Evolutionary conservation across 2,113 vertebrate genomes (phyloP).

Genomic region (Chiloscyllium plagiosum): DNA sequence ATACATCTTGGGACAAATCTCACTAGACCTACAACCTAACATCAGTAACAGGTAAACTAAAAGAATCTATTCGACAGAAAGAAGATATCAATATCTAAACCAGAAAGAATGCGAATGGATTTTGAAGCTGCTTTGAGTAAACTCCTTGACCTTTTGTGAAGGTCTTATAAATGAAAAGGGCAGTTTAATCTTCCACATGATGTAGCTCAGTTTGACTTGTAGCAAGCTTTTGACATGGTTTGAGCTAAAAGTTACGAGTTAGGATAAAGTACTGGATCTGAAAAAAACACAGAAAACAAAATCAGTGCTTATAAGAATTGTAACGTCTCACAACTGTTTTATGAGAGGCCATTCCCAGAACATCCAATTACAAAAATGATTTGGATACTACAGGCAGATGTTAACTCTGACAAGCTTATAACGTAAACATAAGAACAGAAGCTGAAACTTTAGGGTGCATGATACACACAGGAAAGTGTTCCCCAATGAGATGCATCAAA

Average conservation of each 20-base stretch:
- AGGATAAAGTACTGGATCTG: not conserved
- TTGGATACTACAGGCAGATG: not conserved
- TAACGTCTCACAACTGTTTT: not conserved
- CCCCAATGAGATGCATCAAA: not conserved
- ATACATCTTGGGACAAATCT: not conserved
- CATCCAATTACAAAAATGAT: not conserved
- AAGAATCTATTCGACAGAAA: not conserved
- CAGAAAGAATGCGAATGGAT: not conserved
- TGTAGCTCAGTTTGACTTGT: not conserved
- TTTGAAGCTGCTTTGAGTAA: not conserved
- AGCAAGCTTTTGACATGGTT: not conserved
- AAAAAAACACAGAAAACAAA: not conserved
- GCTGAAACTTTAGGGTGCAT: not conserved
- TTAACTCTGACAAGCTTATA: not conserved
- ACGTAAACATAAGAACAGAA: not conserved
- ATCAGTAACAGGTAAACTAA: not conserved
- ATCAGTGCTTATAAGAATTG: not conserved
- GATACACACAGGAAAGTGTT: not conserved
- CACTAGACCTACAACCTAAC: not conserved
- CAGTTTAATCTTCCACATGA: not conserved
- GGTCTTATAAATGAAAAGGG: not conserved
- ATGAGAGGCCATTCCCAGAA: not conserved
- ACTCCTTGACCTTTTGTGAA: not conserved
- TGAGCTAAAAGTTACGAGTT: not conserved
- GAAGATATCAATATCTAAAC: not conserved